These are phyloP conservation scores for Sebastes matsubarae DNA, from an alignment of 2,797 vertebrate genomes.

Conservation along the genomic window DNA sequence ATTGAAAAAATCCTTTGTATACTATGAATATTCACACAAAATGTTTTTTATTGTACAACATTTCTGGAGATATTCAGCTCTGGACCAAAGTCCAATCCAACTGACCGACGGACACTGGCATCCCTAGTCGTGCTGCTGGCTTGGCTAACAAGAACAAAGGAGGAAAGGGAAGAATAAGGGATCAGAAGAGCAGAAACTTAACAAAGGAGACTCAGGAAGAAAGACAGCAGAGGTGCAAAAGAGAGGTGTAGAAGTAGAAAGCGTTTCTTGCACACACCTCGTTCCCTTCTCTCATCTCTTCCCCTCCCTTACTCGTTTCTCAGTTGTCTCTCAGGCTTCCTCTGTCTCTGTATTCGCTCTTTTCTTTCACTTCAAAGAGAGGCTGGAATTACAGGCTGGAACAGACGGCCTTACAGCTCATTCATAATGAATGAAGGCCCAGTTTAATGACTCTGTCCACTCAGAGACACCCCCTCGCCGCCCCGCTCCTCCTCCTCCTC, in stretches of 20 bases:
- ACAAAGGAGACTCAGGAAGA: background rate
- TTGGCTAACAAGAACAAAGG: background rate
- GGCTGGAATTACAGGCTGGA: constrained; percentile 67
- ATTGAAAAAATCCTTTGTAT: background rate
- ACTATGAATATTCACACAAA: background rate
- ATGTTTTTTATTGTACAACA: background rate
- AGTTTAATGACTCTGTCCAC: constrained; percentile 74
- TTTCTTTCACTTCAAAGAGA: constrained; percentile 68
- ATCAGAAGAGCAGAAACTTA: background rate
- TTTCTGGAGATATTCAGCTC: background rate
- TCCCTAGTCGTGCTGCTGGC: background rate
- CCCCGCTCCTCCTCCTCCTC: constrained; percentile 1
- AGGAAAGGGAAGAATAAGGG: background rate
- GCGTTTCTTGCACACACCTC: constrained; percentile 20
- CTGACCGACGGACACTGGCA: background rate
- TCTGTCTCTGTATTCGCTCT: constrained; percentile 22
- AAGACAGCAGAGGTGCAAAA: background rate
- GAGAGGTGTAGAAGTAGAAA: constrained; percentile 4
- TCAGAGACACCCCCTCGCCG: constrained; percentile 19
- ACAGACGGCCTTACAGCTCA: constrained; percentile 69
- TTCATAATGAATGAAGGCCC: constrained; percentile 79
- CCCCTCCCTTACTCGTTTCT: constrained; percentile 9
- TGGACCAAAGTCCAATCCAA: background rate
- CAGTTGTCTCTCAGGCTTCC: constrained; percentile 29
- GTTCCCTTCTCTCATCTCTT: constrained; percentile 24